Percentiles rank a stretch among this genome's conserved stretches.
phyloP scores from a whole-genome alignment of 2,113 vertebrate genomes.

The Ranitomeya imitator region DNA sequence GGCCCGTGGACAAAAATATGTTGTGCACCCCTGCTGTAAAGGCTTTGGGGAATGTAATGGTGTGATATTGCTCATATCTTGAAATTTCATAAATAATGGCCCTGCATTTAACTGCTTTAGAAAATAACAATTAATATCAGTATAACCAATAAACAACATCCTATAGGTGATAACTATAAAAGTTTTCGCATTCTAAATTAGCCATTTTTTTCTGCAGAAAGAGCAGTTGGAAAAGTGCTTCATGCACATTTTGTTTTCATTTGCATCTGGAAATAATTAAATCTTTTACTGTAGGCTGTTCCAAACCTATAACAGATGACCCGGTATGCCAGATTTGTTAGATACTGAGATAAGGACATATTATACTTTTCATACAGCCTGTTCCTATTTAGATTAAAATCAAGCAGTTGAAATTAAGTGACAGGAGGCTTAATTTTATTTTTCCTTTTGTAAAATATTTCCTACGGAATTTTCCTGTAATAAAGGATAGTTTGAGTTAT shows the following conservation, averaged over 20 bases:
- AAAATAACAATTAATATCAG: no score
- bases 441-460: slow-evolving; percentile 6
- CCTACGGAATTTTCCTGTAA: neutral
- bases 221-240: neutral
- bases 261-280: slow-evolving; percentile 45
- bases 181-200: neutral
- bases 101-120: no score
- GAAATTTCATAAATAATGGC: neutral
- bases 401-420: slow-evolving; percentile 16
- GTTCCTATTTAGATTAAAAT: slow-evolving; percentile 47
- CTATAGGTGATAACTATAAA: neutral
- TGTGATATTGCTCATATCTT: no score
- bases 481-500: neutral
- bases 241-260: slow-evolving; percentile 19
- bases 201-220: neutral
- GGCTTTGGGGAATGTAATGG: no score
- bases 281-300: slow-evolving; percentile 31
- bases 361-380: slow-evolving; percentile 27
- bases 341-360: slow-evolving; percentile 39
- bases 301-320: slow-evolving; percentile 39
- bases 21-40: no score
- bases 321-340: slow-evolving; percentile 26
- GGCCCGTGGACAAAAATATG: no score
- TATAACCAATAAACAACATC: neutral
- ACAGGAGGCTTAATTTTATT: slow-evolving; percentile 25